phyloP scores from a whole-genome alignment of 2,888 invertebrate genomes.

The Drosophila atripex region DNA sequence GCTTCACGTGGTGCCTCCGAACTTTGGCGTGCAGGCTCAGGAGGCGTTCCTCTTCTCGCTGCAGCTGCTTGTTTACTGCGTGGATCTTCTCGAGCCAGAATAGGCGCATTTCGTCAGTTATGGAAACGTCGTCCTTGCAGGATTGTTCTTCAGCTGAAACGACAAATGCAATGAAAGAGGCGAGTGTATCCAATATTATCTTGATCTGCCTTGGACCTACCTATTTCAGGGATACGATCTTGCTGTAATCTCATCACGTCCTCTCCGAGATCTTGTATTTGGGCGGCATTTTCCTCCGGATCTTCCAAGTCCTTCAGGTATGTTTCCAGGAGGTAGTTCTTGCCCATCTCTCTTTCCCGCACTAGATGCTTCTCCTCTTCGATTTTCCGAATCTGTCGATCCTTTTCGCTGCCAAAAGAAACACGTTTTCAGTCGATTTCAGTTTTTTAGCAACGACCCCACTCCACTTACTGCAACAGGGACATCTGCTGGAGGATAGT shows the following conservation, averaged over 20 bases:
- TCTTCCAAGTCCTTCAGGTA: constrained; percentile 87
- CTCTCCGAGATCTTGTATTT: not conserved
- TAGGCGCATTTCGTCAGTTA: constrained; percentile 84
- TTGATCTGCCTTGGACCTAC: not conserved
- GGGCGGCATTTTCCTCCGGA: constrained; percentile 11
- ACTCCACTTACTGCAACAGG: constrained; percentile 78
- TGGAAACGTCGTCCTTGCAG: not conserved
- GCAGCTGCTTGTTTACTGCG: constrained; percentile 89
- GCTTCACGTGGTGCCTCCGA: constrained; percentile 85
- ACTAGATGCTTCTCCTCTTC: constrained; percentile 91
- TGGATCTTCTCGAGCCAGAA: constrained; percentile 90
- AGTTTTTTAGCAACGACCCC: no score
- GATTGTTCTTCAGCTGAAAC: not conserved
- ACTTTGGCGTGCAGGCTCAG: constrained; percentile 88
- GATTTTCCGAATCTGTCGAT: constrained; percentile 90
- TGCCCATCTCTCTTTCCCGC: constrained; percentile 90
- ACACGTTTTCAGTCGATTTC: not conserved
- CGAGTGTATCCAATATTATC: not conserved
- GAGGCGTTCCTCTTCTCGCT: constrained; percentile 89
- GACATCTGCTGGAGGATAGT: constrained; percentile 85
- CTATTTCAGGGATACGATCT: not conserved
- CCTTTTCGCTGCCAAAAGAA: constrained; percentile 87
- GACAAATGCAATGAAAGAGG: not conserved
- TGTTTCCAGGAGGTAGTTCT: constrained; percentile 91
- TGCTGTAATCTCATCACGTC: not conserved